Evolutionary conservation across 2,797 vertebrate genomes (phyloP).

Genomic region (Spinus olivaceus): DNA sequence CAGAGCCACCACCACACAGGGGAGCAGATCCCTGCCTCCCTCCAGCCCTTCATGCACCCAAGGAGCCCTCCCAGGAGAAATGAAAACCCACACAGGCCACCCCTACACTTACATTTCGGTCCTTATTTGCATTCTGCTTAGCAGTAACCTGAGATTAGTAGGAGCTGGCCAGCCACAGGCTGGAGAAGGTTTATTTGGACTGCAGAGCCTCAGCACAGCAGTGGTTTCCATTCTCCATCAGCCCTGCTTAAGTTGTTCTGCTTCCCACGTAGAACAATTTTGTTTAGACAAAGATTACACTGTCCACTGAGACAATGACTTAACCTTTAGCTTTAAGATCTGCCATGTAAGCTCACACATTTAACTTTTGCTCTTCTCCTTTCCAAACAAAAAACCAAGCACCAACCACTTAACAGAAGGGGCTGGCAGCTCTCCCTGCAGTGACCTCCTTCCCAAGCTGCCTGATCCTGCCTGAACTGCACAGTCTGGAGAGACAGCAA

Average conservation of each 20-base stretch:
- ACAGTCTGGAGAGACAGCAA: background rate
- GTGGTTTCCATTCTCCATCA: background rate
- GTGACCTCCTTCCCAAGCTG: background rate
- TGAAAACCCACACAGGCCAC: accelerated
- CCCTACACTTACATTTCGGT: background rate
- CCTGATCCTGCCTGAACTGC: background rate
- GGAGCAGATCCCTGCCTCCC: background rate
- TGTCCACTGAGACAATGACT: background rate
- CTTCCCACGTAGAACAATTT: background rate
- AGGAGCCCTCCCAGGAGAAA: background rate
- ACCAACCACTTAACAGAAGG: background rate
- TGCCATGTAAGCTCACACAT: background rate
- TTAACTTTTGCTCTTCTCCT: background rate
- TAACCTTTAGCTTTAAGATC: background rate
- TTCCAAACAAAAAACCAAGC: background rate
- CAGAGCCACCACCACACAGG: background rate
- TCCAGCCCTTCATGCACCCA: background rate
- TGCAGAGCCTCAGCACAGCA: background rate
- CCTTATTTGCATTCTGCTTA: background rate
- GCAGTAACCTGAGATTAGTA: background rate
- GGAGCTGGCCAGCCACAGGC: background rate
- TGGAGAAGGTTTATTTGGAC: background rate
- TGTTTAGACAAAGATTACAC: background rate
- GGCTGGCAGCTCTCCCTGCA: background rate
- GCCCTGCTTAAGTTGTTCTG: background rate